Evolutionary conservation across 2,113 vertebrate species (phyloP), one percentile per base, ranked within the genome.

Genomic region (Lamprologus callipterus): DNA sequence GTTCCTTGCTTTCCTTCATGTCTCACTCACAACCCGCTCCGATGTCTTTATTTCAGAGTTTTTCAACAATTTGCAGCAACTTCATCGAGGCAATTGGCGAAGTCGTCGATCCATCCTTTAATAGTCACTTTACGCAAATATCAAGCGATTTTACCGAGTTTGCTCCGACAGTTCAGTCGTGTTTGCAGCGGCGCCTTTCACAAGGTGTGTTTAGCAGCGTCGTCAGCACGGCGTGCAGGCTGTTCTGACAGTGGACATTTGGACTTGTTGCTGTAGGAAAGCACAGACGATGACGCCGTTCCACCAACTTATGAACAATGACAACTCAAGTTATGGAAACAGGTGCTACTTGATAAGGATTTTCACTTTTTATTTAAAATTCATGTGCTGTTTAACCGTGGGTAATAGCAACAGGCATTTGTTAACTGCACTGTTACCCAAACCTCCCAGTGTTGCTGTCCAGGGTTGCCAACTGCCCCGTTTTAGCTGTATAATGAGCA

Each of bases 161-260:
- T 23, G 19, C 63, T 23, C n/a, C 1, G 23, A 82, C 55, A 89
- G 87, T 89, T 85, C 79, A 47, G 60, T 5, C 14, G 6, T 57
- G 65, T 89, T 89, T 68, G 6, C 82, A 68, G 55, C 51, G 3
- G 8, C 5, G 10, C 16, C 42, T 75, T 28, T 75, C 16, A 45
- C 40, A 47, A 55, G 40, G 53, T 84, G 9, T 11, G 19, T 79
- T 17, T 16, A 70, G 49, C 13, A 2, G 53, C 83, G 9, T 65
- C 33, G 14, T 54, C 70, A 58, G 80, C 40, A 28, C 8, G 9
- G 13, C 8, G 37, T 37, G 40, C 4, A 16, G 35, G 65, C 14
- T 80, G 85, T 81, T 85, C 53, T 80, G 80, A 87, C 60, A 26
- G 83, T 6, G 35, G 45, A 87, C 85, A 87, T 75, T 79, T 87